phyloP scores from a whole-genome alignment of 2,797 vertebrate genomes.

The Sebastes vulpes region DNA sequence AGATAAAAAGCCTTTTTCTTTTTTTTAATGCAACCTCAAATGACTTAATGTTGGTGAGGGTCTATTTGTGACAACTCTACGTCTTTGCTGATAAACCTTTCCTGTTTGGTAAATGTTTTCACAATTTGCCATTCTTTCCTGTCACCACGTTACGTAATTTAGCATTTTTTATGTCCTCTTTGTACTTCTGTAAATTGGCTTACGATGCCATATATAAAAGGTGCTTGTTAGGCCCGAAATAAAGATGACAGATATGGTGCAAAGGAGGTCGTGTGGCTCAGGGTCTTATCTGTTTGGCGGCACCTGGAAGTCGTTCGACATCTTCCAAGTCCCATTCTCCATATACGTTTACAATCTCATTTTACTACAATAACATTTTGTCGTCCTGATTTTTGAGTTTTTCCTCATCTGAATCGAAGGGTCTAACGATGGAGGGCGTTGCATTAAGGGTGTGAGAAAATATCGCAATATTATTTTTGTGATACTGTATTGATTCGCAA shows the following conservation, averaged over 20 bases:
- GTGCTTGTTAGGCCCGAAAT: not conserved
- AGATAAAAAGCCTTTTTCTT: not conserved
- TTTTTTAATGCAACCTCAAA: not conserved
- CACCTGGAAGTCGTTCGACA: accelerated
- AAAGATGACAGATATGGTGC: not conserved
- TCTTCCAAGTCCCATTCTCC: not conserved
- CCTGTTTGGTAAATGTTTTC: not conserved
- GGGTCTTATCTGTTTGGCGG: not conserved
- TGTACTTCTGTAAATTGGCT: not conserved
- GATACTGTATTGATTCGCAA: no score
- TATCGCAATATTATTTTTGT: no score
- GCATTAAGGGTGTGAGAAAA: no score
- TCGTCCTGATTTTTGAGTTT: not conserved
- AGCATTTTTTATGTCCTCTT: not conserved
- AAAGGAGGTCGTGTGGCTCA: not conserved
- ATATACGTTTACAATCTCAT: not conserved
- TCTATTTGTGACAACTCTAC: not conserved
- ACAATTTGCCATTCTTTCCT: not conserved
- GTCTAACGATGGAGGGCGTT: not conserved
- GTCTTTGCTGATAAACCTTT: not conserved
- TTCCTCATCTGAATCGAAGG: not conserved
- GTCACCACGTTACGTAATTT: not conserved
- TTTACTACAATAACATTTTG: not conserved
- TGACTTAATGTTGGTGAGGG: not conserved
- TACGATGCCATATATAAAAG: not conserved